Conservation (phyloP, 2,797 vertebrate species). For the Fistularia tabacaria region DNA sequence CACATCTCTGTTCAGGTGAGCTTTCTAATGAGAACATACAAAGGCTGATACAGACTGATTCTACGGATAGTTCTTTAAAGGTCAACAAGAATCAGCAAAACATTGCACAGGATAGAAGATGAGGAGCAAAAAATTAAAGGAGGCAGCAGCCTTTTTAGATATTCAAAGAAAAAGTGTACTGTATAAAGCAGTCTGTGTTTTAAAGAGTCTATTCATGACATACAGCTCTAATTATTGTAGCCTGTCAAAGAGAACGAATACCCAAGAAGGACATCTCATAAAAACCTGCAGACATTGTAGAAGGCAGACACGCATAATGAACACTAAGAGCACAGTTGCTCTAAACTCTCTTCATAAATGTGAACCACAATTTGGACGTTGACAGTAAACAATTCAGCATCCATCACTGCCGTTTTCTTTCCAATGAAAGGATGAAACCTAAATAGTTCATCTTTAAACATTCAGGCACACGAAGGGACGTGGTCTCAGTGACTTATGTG, state of each 20-base stretch:
- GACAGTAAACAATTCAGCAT: not conserved
- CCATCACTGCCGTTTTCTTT: too few species aligned
- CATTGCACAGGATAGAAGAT: slow-evolving; percentile 18
- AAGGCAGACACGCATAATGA: slow-evolving; percentile 14
- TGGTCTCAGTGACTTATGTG: slow-evolving; percentile 2
- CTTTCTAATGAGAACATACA: too few species aligned
- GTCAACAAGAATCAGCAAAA: slow-evolving; percentile 38
- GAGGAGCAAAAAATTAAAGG: not conserved
- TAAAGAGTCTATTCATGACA: slow-evolving; percentile 21
- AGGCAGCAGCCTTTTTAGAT: slow-evolving; percentile 5
- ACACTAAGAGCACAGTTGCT: slow-evolving; percentile 1
- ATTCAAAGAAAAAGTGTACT: not conserved
- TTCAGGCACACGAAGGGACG: not conserved
- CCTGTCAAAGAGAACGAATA: slow-evolving; percentile 30
- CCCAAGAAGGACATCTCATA: slow-evolving; percentile 10
- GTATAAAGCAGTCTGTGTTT: not conserved
- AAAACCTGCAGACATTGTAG: slow-evolving; percentile 30
- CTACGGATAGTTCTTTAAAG: slow-evolving; percentile 43
- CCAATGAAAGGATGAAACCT: too few species aligned
- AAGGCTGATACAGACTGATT: slow-evolving; percentile 40
- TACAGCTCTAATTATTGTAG: slow-evolving; percentile 30
- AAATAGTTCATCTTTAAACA: not conserved
- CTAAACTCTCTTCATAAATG: slow-evolving; percentile 8
- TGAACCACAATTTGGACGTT: slow-evolving; percentile 9
- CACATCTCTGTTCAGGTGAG: slow-evolving; percentile 10